Conservation (phyloP, 2,797 vertebrate genomes). For the Alosa sapidissima region DNA sequence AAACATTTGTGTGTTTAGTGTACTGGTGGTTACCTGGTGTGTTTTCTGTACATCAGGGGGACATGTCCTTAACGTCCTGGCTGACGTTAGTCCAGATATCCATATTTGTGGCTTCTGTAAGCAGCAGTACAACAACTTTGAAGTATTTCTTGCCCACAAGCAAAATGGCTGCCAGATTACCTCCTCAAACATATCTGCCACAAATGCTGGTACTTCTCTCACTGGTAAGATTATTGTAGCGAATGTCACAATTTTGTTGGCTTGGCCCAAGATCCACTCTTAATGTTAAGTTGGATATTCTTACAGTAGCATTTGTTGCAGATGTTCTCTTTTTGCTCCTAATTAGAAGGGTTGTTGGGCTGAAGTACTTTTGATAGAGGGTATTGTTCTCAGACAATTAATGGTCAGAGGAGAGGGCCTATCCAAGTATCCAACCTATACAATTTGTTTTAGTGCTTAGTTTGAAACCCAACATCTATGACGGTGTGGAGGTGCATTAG, state of each 20-base stretch:
- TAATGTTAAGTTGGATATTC: not conserved
- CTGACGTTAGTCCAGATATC: conserved; percentile 91
- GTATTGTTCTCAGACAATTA: too few species aligned
- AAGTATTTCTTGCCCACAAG: conserved; percentile 92
- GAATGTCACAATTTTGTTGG: not conserved
- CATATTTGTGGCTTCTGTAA: conserved; percentile 98
- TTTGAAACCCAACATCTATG: too few species aligned
- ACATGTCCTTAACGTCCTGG: conserved; percentile 68
- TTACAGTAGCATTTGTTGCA: not conserved
- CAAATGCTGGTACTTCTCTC: conserved; percentile 74
- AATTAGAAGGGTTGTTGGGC: too few species aligned
- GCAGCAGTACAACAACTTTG: conserved; percentile 92
- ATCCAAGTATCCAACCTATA: too few species aligned
- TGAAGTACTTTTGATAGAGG: too few species aligned
- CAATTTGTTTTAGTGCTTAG: too few species aligned
- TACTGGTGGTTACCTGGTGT: not conserved
- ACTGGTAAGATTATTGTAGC: conserved; percentile 71
- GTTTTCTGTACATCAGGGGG: not conserved
- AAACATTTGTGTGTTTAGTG: not conserved
- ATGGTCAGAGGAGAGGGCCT: too few species aligned
- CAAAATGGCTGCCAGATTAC: conserved; percentile 86
- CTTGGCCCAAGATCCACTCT: not conserved
- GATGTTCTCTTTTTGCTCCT: not conserved
- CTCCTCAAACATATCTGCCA: conserved; percentile 60
- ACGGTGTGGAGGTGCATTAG: too few species aligned